phyloP scores from a whole-genome alignment of 2,113 vertebrate species.

The Peromyscus leucopus region DNA sequence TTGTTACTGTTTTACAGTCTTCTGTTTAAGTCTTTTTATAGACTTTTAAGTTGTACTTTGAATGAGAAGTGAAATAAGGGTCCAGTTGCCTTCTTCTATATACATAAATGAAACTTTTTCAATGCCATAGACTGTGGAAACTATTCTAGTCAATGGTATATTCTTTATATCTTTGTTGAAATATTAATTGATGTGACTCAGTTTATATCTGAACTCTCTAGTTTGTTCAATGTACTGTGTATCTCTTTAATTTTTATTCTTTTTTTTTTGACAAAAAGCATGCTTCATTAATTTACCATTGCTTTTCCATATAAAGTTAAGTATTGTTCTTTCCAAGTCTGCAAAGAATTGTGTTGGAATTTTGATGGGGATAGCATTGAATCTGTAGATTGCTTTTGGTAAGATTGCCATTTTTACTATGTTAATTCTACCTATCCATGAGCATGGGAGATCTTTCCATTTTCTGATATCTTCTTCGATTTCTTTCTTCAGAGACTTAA shows the following conservation, averaged over 20 bases:
- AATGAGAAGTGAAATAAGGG: not conserved
- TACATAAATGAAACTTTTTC: not conserved
- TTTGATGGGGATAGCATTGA: no score
- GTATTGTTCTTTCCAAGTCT: no score
- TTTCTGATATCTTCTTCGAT: no score
- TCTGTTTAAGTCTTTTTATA: not conserved
- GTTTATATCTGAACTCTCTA: not conserved
- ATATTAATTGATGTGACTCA: not conserved
- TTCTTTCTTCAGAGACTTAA: no score
- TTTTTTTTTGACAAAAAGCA: not conserved
- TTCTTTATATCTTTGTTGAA: not conserved
- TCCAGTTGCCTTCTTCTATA: not conserved
- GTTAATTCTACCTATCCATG: no score
- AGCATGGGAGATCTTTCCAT: no score
- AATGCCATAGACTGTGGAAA: not conserved
- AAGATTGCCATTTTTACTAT: no score
- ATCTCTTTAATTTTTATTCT: not conserved
- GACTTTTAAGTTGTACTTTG: not conserved
- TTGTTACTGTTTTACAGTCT: not conserved
- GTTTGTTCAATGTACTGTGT: not conserved
- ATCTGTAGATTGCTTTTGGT: no score
- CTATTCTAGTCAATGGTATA: not conserved
- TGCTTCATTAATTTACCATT: not conserved
- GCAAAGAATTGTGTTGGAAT: no score
- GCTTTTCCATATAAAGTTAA: no score